phyloP scores from a whole-genome alignment of 2,113 vertebrate genomes.

The Maylandia zebra region DNA sequence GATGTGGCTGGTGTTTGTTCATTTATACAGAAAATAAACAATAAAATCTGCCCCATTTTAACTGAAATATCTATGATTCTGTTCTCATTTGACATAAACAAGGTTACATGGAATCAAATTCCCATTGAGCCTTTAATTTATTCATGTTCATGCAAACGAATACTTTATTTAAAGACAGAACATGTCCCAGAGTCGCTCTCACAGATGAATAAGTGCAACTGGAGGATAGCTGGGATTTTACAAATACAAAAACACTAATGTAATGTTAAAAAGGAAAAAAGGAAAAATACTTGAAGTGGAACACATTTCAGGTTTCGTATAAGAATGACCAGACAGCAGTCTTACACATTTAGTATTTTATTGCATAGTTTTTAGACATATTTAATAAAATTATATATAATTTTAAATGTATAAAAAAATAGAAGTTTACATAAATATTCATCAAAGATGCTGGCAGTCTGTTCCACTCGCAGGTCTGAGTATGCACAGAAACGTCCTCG shows the following conservation, averaged over 20 bases:
- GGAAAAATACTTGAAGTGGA: not conserved
- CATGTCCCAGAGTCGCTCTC: not conserved
- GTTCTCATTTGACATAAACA: not conserved
- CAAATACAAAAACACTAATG: not conserved
- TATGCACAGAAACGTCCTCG: rapidly evolving
- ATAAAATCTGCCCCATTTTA: not conserved
- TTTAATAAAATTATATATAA: not conserved
- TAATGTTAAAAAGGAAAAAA: not conserved
- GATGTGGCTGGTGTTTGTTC: not conserved
- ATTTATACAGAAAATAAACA: not conserved
- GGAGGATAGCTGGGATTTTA: not conserved
- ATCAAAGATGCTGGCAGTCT: not conserved
- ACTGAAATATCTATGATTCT: not conserved
- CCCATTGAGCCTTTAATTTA: slow-evolving; percentile 4
- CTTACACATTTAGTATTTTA: rapidly evolving
- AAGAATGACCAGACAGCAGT: not conserved
- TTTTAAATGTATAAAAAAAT: not conserved
- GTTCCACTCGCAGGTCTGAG: not conserved
- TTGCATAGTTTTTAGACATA: not conserved
- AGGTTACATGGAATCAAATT: not conserved
- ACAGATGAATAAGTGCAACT: not conserved
- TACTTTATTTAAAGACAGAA: not conserved
- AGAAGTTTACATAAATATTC: not conserved
- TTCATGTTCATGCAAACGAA: not conserved
- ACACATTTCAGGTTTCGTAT: not conserved